phyloP scores from a whole-genome alignment of 2,797 vertebrate species.

The Australoheros facetus region DNA sequence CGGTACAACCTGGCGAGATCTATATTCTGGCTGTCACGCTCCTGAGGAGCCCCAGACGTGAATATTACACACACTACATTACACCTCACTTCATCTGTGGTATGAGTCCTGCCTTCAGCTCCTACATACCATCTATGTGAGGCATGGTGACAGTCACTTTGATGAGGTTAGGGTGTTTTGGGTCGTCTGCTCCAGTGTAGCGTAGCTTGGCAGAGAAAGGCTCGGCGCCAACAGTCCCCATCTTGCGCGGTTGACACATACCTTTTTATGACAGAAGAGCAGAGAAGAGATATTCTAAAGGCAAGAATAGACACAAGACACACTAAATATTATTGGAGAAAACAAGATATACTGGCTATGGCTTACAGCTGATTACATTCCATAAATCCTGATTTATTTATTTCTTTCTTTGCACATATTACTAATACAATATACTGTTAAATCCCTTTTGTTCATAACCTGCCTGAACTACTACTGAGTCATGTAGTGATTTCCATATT shows the following conservation, averaged over 20 bases:
- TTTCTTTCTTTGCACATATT: not conserved
- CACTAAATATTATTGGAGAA: not conserved
- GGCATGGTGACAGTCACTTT: constrained; percentile 94
- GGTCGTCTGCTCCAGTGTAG: constrained; percentile 90
- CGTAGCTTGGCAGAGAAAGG: constrained; percentile 94
- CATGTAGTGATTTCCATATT: constrained; percentile 22
- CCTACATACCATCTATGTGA: constrained; percentile 89
- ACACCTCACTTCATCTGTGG: constrained; percentile 55
- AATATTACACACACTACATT: constrained; percentile 66
- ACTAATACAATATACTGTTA: not conserved
- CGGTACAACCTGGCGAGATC: constrained; percentile 44
- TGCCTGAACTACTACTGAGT: not conserved
- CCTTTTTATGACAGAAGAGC: constrained; percentile 72
- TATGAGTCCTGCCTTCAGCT: constrained; percentile 48
- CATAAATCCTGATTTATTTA: not conserved
- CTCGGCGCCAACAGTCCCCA: constrained; percentile 90
- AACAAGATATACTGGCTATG: not conserved
- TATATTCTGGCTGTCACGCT: constrained; percentile 64
- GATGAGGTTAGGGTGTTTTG: constrained; percentile 88
- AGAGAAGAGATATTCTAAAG: constrained; percentile 4
- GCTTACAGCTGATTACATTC: not conserved
- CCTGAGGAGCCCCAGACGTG: constrained; percentile 52
- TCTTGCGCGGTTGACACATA: constrained; percentile 90
- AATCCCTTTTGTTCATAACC: not conserved
- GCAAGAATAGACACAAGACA: not conserved